These are phyloP conservation scores for Phaethornis superciliosus DNA, from an alignment of 2,113 vertebrate species.

Conservation along the genomic window DNA sequence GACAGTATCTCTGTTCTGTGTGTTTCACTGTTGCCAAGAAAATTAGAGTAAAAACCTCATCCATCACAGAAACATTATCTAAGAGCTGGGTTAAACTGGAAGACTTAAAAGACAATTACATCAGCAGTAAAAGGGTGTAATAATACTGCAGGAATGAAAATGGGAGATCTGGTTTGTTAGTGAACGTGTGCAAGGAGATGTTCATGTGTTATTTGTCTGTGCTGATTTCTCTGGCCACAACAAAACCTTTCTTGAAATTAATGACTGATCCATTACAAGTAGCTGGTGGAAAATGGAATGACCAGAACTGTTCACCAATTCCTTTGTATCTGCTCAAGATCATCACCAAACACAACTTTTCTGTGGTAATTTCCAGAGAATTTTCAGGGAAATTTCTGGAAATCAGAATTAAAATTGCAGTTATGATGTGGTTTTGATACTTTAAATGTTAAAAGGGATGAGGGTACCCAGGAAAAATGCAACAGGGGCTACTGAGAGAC, in stretches of 20 bases:
- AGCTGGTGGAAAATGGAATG: neutral
- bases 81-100: neutral
- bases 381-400: neutral
- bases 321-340: neutral
- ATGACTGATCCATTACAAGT: neutral
- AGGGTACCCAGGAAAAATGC: neutral
- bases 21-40: neutral
- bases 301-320: neutral
- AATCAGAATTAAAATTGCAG: neutral
- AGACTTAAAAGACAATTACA: neutral
- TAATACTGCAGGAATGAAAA: neutral
- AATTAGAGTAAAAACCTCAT: slow-evolving; percentile 11
- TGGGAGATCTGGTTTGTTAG: neutral
- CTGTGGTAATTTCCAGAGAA: neutral
- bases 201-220: neutral
- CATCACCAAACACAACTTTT: neutral
- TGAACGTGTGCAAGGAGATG: neutral
- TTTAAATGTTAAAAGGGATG: neutral
- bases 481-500: neutral
- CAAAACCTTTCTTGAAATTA: neutral
- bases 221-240: neutral
- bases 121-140: neutral
- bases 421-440: neutral
- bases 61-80: neutral
- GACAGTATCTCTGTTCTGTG: neutral